Evolutionary conservation across 2,888 invertebrate genomes (phyloP), one percentile per base, ranked within the genome.

Genomic region (Morpho deidamia): DNA sequence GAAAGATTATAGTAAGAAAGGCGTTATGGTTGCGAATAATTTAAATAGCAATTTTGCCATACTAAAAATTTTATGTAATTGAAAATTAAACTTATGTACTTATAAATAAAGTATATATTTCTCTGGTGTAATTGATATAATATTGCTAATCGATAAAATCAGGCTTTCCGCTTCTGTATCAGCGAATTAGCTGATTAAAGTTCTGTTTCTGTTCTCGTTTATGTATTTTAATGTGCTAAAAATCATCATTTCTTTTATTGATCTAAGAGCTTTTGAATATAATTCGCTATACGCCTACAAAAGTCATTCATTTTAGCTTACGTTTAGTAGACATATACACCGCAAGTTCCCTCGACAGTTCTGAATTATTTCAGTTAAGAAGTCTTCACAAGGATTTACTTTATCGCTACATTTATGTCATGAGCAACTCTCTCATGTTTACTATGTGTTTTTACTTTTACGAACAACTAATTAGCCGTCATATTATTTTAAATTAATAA

Each of bases 81-180:
- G 9, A 50, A 49, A 53, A 43, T 32, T 34, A n/a, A 5, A 34
- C 44, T 49, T 53, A 39, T 34, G 7, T 0, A 0, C 0, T n/a
- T 12, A 10, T 0, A 0, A 0, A 7, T 43, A 44, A 1, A 12
- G 55, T 46, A n/a, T 7, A 44, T 50, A 47, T 44, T 50, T 9
- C 8, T 43, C 33, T 43, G 3, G 8, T 11, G 11, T 10, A 8
- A 4, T 42, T 3, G 33, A 11, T 33, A 35, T 47, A 44, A 51
- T 41, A 23, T 55, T 55, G 58, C 49, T 50, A 55, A 58, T 55
- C 44, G 49, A 53, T 40, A 45, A 46, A 40, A 53, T 52, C 23
- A 46, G 55, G 55, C 48, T 52, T n/a, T n/a, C n/a, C n/a, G n/a
- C n/a, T n/a, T n/a, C n/a, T n/a, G 5, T 23, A 1, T 23, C 3